A percentile compares a stretch with the other conserved stretches of the same genome.
Evolutionary conservation across 2,113 vertebrate species (phyloP).

Genomic region (Hemiprocne comata): DNA sequence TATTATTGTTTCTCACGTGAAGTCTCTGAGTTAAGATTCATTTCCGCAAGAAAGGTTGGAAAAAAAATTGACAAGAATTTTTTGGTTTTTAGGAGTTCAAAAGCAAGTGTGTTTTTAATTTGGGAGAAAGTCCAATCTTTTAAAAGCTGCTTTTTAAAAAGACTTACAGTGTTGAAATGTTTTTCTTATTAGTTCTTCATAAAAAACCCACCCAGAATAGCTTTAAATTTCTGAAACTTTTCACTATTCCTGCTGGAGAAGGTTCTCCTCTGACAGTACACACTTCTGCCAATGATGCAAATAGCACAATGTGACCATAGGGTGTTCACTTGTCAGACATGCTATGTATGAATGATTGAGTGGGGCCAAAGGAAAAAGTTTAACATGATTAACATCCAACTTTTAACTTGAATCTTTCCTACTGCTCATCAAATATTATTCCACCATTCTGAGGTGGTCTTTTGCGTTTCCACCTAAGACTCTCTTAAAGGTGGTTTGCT

Average conservation of each 20-base stretch:
- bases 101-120: neutral
- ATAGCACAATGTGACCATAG: neutral
- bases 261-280: neutral
- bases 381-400: neutral
- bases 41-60: neutral
- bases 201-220: neutral
- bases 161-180: neutral
- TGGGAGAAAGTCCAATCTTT: neutral
- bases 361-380: neutral
- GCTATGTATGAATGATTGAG: neutral
- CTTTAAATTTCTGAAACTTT: neutral
- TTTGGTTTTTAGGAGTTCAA: neutral
- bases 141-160: neutral
- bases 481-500: accelerated
- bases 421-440: neutral
- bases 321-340: neutral
- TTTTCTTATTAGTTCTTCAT: neutral
- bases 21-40: neutral
- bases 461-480: neutral
- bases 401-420: neutral
- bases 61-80: neutral
- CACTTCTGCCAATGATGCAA: neutral
- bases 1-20: neutral
- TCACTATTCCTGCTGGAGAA: neutral
- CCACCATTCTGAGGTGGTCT: neutral